phyloP scores from a whole-genome alignment of 2,113 vertebrate species.

The Oxyura jamaicensis region DNA sequence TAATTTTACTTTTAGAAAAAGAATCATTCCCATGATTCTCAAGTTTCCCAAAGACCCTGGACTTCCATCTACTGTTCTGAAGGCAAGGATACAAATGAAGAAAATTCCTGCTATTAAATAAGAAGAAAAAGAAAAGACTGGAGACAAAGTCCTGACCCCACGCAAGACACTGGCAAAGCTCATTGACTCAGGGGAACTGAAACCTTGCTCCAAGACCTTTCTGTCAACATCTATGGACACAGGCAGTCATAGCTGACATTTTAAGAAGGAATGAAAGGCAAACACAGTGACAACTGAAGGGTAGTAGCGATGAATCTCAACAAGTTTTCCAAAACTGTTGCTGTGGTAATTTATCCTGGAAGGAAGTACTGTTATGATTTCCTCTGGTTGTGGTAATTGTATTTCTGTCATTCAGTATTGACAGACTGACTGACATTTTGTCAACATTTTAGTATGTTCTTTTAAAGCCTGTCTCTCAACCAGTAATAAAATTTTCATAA shows the following conservation, averaged over 20 bases:
- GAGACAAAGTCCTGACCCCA: neutral
- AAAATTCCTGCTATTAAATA: neutral
- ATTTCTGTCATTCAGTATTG: neutral
- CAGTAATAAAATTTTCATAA: neutral
- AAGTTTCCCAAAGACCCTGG: neutral
- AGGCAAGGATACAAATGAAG: neutral
- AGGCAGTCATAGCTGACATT: neutral
- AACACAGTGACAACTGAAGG: neutral
- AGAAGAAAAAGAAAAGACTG: neutral
- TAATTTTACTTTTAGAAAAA: neutral
- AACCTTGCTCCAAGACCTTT: neutral
- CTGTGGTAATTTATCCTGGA: neutral
- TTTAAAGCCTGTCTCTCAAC: neutral
- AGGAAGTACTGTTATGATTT: neutral
- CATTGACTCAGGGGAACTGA: neutral
- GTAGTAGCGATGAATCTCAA: neutral
- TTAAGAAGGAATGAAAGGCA: neutral
- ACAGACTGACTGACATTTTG: neutral
- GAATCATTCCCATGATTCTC: neutral
- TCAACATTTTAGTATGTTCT: neutral
- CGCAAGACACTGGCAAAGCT: neutral
- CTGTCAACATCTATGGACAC: neutral
- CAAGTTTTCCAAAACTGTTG: neutral
- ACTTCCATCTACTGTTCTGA: neutral
- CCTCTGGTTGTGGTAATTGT: neutral